Base-by-base conservation (phyloP, 2,888 invertebrate genomes). In the Caradrina kadenii region DNA sequence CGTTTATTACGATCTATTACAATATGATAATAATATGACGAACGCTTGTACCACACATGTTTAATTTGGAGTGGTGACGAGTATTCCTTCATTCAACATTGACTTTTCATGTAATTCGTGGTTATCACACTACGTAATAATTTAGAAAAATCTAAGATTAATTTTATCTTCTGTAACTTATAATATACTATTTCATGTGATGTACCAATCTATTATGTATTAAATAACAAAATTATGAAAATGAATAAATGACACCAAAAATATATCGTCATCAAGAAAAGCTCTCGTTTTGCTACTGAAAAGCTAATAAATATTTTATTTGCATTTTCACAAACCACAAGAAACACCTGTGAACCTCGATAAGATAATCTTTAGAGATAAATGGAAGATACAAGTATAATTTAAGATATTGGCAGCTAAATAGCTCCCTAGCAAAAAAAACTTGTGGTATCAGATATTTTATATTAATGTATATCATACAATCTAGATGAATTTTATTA, bases 1-100 rank as follows among this genome's bases (percentile, higher is more conserved):
- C 74, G 75, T 64, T 48, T 63, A 67, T 84, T 81, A 85, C 75
- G 73, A 69, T 63, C 66, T 63, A 63, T 77, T 69, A 69, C 65
- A 74, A 54, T 54, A 42, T 61, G 48, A 63, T 78, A 72, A 72
- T 74, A 65, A 45, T 52, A 56, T 71, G 70, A 71, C 31, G 22
- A 66, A 63, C 54, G 11, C 11, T 15, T 26, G 10, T n/a, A 10
- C 15, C 22, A 63, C 48, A 52, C 55, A 67, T 52, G 49, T 69
- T 55, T 50, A 22, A 67, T 63, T 82, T 71, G 35, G 52, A 39
- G 31, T 53, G 35, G 21, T 75, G 75, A 72, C 61, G 61, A 65
- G 63, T 61, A 39, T 54, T 65, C 56, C 73, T 73, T 62, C 31
- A 66, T 31, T 42, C 45, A 58, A 62, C 0, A 53, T 35, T n/a